Percentiles rank a stretch among this genome's conserved stretches.
phyloP scores from a whole-genome alignment of 1,140 invertebrate genomes.

The Maconellicoccus hirsutus region DNA sequence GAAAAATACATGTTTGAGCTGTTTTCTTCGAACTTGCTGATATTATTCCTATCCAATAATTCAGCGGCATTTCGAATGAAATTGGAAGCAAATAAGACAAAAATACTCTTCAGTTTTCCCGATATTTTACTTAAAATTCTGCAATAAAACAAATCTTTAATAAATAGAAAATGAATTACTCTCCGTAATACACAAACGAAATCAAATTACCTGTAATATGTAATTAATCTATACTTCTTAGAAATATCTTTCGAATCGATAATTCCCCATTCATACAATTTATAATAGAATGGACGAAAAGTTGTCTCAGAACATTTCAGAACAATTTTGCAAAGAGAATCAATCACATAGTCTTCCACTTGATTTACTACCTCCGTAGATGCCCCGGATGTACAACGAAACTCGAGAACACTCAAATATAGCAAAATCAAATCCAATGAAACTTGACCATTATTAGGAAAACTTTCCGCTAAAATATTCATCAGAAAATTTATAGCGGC shows the following conservation, averaged over 20 bases:
- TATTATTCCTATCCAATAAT: slow-evolving; percentile 44
- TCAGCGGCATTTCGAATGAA: slow-evolving; percentile 67
- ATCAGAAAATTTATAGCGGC: slow-evolving; percentile 55
- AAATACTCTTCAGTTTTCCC: slow-evolving; percentile 71
- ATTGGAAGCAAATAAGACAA: slow-evolving; percentile 75
- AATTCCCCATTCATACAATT: slow-evolving; percentile 73
- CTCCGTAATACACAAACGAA: too few species aligned
- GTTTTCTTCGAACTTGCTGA: slow-evolving; percentile 26
- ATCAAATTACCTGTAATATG: slow-evolving; percentile 48
- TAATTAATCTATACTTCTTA: slow-evolving; percentile 50
- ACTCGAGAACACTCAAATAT: slow-evolving; percentile 62
- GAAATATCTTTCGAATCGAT: slow-evolving; percentile 39
- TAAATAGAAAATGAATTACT: slow-evolving; percentile 17
- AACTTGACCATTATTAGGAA: slow-evolving; percentile 51
- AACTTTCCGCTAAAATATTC: slow-evolving; percentile 57
- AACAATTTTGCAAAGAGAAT: slow-evolving; percentile 37
- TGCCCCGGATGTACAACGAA: slow-evolving; percentile 40
- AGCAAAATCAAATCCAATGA: slow-evolving; percentile 56
- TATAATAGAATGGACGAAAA: slow-evolving; percentile 76
- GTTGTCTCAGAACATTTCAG: slow-evolving; percentile 78
- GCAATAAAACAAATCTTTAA: slow-evolving; percentile 35
- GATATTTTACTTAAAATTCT: slow-evolving; percentile 63
- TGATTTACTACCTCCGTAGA: slow-evolving; percentile 29
- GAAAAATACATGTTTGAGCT: slow-evolving; percentile 12
- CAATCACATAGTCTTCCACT: slow-evolving; percentile 15